Base-by-base conservation (phyloP, 2,888 invertebrate species). In the Choreutis nemorana region DNA sequence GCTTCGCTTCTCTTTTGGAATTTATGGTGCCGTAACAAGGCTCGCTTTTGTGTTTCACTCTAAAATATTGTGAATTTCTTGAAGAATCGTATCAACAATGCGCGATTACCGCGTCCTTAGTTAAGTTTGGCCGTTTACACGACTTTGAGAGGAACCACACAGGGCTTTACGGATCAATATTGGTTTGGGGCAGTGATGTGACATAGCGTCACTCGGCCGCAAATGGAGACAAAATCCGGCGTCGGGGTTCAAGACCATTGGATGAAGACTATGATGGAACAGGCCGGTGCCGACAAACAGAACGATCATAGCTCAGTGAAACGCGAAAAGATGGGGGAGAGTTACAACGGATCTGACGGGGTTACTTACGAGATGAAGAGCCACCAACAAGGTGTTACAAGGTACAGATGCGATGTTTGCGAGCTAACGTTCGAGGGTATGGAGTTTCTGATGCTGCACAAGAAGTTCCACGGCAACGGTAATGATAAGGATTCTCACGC, bases 1-100 rank as follows among this genome's bases (percentile, higher is more conserved):
- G 73, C 70, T 60, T 65, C 75, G 72, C 75, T 77, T 77, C 78
- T 75, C 77, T 77, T 75, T 73, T 78, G 78, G 77, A 73, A 77
- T 78, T 78, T 78, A 78, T 77, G 71, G 68, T 67, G 63, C 65
- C 53, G 77, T 71, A 75, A 77, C 78, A 78, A 78, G 78, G 77
- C 75, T 78, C 59, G 55, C 71, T 77, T 72, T 78, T 75, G 75
- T 77, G 57, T 70, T 72, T 64, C 62, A 56, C 59, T 42, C 35
- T 52, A 55, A 58, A 57, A 55, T 55, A 50, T 59, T 56, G 55
- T 56, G 66, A 71, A 66, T 61, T 60, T 50, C 51, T 48, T 51
- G 53, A 52, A 38, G 41, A 58, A 64, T 54, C 55, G 55, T 57
- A 71, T 73, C 70, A 75, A 77, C 73, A 75, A 67, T 61, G 59